A percentile compares a stretch with the other conserved stretches of the same genome.
These are phyloP conservation scores for Oikopleura dioica DNA, from an alignment of 23 tunicate species.

Conservation along the genomic window DNA sequence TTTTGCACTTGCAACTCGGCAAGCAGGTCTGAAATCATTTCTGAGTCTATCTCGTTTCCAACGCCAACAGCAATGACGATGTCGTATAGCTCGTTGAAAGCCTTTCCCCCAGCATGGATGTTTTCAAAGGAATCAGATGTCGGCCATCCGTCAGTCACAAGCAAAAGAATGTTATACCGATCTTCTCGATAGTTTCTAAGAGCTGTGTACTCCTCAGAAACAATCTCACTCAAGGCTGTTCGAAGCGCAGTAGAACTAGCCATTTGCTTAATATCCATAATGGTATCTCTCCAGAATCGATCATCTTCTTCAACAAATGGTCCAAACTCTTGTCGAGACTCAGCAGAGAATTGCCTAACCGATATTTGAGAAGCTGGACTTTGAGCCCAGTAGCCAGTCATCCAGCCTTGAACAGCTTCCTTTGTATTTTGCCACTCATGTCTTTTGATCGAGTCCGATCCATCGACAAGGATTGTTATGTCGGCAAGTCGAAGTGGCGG, in stretches of 20 bases:
- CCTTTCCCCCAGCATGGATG: background rate
- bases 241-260: background rate
- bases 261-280: background rate
- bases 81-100: background rate
- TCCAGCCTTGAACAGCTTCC: background rate
- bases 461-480: background rate
- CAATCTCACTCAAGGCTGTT: background rate
- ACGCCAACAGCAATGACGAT: conserved; percentile 1
- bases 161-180: background rate
- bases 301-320: background rate
- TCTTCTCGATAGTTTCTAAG: background rate
- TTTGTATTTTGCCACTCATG: background rate
- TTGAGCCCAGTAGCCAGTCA: background rate
- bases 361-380: background rate
- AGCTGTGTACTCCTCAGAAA: background rate
- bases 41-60: conserved; percentile 3
- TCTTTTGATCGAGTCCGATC: conserved; percentile 4
- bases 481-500: background rate
- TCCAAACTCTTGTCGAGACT: conserved; percentile 9
- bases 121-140: background rate
- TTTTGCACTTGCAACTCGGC: no score
- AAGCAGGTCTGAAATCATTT: no score
- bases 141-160: conserved; percentile 11
- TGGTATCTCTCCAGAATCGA: background rate
- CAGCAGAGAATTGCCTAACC: background rate